Conservation (phyloP, 1,140 invertebrate species). For the Penaeus chinensis region DNA sequence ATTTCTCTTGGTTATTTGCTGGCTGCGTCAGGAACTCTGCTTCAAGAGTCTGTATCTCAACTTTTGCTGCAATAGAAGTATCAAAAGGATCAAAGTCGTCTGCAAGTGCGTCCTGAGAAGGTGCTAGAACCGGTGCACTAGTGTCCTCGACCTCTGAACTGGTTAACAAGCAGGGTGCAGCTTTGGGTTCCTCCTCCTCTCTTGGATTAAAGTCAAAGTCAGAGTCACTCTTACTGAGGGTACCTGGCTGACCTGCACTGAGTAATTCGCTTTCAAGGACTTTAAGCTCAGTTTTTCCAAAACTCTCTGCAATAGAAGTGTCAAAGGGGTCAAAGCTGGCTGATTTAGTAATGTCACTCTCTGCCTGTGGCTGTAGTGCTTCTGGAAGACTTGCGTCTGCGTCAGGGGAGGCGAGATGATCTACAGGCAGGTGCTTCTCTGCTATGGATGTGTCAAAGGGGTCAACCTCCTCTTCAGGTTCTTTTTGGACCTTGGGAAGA, state of each 20-base stretch:
- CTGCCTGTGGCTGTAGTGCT: conserved; percentile 53
- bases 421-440: conserved; percentile 49
- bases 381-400: conserved; percentile 58
- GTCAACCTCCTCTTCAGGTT: conserved; percentile 49
- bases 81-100: conserved; percentile 67
- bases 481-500: conserved; percentile 35
- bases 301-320: conserved; percentile 63
- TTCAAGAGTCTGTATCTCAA: conserved; percentile 60
- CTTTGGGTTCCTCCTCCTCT: conserved; percentile 72
- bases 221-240: conserved; percentile 65
- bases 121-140: conserved; percentile 48
- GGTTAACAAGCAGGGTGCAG: conserved; percentile 49
- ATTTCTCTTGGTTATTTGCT: conserved; percentile 5
- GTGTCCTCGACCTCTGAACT: conserved; percentile 48
- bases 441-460: conserved; percentile 63
- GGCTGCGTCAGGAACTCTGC: conserved; percentile 56
- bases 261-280: conserved; percentile 63
- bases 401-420: conserved; percentile 59
- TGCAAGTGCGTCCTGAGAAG: conserved; percentile 52
- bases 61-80: conserved; percentile 66
- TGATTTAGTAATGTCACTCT: conserved; percentile 46
- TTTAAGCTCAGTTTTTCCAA: conserved; percentile 61
- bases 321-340: conserved; percentile 65
- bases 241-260: conserved; percentile 2
- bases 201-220: conserved; percentile 78